Evolutionary conservation across 2,113 vertebrate species (phyloP).

Genomic region (Ammodytes dubius): DNA sequence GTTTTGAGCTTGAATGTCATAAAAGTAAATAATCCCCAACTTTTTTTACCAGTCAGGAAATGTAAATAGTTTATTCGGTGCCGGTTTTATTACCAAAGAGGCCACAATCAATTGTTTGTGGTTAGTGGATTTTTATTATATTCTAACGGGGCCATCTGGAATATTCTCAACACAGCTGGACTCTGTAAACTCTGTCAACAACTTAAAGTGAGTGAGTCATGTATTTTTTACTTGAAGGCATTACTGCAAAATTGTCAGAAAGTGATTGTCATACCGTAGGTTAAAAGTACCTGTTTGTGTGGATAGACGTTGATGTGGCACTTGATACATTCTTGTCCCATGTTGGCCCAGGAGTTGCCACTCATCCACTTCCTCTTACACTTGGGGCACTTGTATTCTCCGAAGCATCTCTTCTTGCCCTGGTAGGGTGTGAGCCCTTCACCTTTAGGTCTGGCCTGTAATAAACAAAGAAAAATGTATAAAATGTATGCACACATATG

Average conservation of each 20-base stretch:
- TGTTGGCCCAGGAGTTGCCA: constrained; percentile 99
- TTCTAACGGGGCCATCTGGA: constrained; percentile 70
- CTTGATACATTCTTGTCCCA: constrained; percentile 99
- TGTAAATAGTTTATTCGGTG: constrained; percentile 52
- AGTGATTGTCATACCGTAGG: not conserved
- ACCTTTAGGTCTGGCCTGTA: constrained; percentile 96
- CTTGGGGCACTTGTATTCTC: constrained; percentile 99
- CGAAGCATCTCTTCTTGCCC: constrained; percentile 98
- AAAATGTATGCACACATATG: constrained; percentile 18
- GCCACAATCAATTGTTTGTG: constrained; percentile 40
- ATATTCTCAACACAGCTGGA: constrained; percentile 55
- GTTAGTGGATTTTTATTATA: constrained; percentile 39
- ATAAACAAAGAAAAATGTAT: constrained; percentile 17
- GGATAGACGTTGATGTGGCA: constrained; percentile 99
- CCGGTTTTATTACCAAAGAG: constrained; percentile 50
- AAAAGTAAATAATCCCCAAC: constrained; percentile 36
- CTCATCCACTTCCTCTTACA: constrained; percentile 99
- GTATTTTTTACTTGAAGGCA: constrained; percentile 21
- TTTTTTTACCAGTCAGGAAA: constrained; percentile 51
- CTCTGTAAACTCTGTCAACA: constrained; percentile 23
- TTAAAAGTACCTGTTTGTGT: constrained; percentile 93
- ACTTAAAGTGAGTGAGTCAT: constrained; percentile 26
- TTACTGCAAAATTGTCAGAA: constrained; percentile 12
- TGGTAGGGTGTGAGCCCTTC: constrained; percentile 98
- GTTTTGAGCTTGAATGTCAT: constrained; percentile 45